Percentiles rank a stretch among this genome's conserved stretches.
These are phyloP conservation scores for Bos javanicus DNA, from an alignment of 2,113 vertebrate species.

Conservation along the genomic window DNA sequence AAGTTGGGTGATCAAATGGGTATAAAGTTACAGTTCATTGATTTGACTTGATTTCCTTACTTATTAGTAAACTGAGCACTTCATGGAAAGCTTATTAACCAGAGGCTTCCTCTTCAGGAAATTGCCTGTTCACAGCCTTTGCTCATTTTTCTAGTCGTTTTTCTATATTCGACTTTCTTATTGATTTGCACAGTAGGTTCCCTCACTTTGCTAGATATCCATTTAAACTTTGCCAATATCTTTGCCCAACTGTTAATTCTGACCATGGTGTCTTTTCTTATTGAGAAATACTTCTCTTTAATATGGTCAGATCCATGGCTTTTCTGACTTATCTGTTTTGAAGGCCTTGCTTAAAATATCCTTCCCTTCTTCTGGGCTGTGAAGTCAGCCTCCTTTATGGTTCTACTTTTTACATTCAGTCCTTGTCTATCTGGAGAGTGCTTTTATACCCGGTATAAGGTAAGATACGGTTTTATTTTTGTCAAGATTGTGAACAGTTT, in stretches of 20 bases:
- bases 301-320: background rate
- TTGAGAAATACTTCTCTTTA: background rate
- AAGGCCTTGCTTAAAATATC: background rate
- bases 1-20: background rate
- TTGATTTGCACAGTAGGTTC: background rate
- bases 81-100: background rate
- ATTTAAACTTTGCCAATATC: background rate
- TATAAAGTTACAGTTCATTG: background rate
- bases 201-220: background rate
- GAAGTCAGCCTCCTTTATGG: background rate
- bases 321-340: background rate
- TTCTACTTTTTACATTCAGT: fast-evolving
- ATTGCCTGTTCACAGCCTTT: background rate
- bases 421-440: background rate
- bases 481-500: background rate
- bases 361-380: background rate
- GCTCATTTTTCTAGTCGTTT: background rate
- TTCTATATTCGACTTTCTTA: background rate
- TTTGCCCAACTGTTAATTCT: background rate
- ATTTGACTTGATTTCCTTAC: background rate
- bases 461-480: fast-evolving
- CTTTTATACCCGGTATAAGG: background rate
- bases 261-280: background rate
- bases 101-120: background rate
- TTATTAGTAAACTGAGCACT: too few species aligned